Conservation (phyloP, 1,140 invertebrate genomes). For the Meloidogyne floridensis region DNA sequence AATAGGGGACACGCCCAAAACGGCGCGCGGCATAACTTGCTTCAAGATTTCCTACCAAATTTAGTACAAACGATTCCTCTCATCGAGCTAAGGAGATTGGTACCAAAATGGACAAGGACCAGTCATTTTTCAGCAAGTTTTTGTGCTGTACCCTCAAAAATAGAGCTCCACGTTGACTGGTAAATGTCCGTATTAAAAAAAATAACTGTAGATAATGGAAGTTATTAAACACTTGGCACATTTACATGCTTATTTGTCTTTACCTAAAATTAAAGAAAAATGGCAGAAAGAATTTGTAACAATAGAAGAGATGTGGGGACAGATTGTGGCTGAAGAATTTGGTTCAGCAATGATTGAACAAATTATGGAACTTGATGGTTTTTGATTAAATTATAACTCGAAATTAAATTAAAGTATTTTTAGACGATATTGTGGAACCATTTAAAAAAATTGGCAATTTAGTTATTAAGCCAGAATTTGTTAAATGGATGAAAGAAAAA, state of each 20-base stretch:
- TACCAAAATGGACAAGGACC: no score
- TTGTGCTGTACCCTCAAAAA: no score
- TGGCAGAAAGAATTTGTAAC: conserved; percentile 12
- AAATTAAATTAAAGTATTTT: neutral
- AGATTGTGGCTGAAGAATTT: neutral
- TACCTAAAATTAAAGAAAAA: conserved; percentile 8
- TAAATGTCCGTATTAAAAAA: no score
- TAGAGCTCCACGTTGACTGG: no score
- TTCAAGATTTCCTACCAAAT: no score
- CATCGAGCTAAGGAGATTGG: no score
- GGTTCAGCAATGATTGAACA: neutral
- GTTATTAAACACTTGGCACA: conserved; percentile 2
- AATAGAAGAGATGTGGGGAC: conserved; percentile 11
- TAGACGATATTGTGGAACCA: neutral
- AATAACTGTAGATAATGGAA: neutral
- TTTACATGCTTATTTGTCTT: conserved; percentile 12
- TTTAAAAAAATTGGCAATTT: conserved; percentile 3
- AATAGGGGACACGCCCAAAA: no score
- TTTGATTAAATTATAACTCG: neutral
- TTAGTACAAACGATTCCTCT: no score
- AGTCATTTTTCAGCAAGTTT: no score
- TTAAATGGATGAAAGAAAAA: neutral
- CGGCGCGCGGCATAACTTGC: no score
- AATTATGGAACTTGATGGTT: neutral
- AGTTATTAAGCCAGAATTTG: neutral